Conservation (phyloP, 2,888 invertebrate genomes). For the Epicampocera succincta region DNA sequence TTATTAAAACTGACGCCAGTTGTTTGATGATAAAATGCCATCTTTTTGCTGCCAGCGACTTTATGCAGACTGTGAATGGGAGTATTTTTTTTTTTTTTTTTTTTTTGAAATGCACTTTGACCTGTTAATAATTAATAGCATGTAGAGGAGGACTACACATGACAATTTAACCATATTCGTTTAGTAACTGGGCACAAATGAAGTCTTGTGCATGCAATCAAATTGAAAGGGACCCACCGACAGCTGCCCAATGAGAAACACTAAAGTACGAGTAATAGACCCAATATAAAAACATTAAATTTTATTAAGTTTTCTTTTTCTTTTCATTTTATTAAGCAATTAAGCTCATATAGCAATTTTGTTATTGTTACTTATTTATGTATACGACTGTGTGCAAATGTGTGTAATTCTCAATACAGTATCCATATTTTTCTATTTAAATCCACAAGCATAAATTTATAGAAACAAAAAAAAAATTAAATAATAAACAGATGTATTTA, state of each 20-base stretch:
- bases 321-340: constrained; percentile 68
- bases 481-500: neutral
- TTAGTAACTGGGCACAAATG: constrained; percentile 6
- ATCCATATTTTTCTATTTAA: constrained; percentile 31
- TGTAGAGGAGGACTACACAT: constrained; percentile 37
- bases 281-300: constrained; percentile 52
- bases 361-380: constrained; percentile 2
- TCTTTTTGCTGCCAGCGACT: constrained; percentile 19
- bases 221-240: neutral
- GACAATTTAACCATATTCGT: constrained; percentile 37
- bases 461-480: neutral
- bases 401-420: constrained; percentile 17
- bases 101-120: constrained; percentile 52
- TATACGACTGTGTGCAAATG: neutral
- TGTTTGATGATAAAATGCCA: constrained; percentile 54
- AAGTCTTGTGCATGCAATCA: constrained; percentile 21
- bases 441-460: too few species aligned
- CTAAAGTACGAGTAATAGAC: constrained; percentile 15
- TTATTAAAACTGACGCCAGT: constrained; percentile 64
- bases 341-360: constrained; percentile 67
- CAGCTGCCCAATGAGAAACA: neutral
- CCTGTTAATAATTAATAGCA: constrained; percentile 66
- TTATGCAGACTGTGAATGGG: neutral
- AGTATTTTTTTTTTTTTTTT: constrained; percentile 35
- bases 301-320: constrained; percentile 47